Conservation (phyloP, 2,888 invertebrate genomes). For the Eilema caniola region DNA sequence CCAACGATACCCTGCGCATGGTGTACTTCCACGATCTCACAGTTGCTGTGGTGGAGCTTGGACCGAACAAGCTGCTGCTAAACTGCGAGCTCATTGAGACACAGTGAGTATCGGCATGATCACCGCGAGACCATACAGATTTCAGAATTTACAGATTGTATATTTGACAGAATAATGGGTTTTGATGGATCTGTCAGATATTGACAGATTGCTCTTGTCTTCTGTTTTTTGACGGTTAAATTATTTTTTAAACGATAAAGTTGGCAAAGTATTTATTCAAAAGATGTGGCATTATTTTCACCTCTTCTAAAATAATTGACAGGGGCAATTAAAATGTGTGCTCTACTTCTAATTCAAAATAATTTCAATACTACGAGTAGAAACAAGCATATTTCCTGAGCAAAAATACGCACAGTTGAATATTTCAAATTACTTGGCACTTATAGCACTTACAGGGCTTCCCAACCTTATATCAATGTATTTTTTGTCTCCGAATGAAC, state of each 20-base stretch:
- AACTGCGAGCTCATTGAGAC: conserved; percentile 95
- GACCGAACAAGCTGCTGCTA: conserved; percentile 89
- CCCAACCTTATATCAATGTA: not conserved
- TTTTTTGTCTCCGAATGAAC: too few species aligned
- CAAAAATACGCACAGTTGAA: not conserved
- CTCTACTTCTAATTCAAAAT: not conserved
- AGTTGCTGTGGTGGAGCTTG: conserved; percentile 93
- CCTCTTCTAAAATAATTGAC: too few species aligned
- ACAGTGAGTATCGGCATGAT: conserved; percentile 89
- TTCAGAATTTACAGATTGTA: not conserved
- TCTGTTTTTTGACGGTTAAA: not conserved
- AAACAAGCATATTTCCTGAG: not conserved
- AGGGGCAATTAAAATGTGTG: not conserved
- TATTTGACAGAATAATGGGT: not conserved
- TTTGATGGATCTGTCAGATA: not conserved
- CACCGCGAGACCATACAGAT: not conserved
- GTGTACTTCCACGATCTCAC: conserved; percentile 94
- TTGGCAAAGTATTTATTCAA: conserved; percentile 7
- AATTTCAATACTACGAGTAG: not conserved
- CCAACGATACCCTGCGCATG: conserved; percentile 90
- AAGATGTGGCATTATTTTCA: not conserved
- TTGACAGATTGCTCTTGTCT: conserved; percentile 5
- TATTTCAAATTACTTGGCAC: not conserved
- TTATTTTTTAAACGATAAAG: not conserved
- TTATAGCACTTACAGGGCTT: not conserved